Percentiles rank a stretch among this genome's conserved stretches.
phyloP scores from a whole-genome alignment of 2,113 vertebrate species.

The Etia nguti region DNA sequence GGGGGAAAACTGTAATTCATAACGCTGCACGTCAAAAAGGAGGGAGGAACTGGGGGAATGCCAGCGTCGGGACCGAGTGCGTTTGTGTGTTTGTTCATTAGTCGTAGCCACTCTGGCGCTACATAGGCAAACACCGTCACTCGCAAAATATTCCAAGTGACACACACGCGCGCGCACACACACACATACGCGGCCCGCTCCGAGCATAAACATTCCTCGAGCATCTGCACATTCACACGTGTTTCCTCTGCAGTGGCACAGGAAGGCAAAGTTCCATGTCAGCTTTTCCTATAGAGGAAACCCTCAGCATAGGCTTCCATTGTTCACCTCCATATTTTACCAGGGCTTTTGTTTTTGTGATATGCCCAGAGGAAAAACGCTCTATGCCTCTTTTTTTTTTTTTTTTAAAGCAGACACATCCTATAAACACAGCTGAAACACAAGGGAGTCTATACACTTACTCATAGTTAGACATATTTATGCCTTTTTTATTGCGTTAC shows the following conservation, averaged over 20 bases:
- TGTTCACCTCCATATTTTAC: constrained; percentile 56
- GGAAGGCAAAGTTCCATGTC: constrained; percentile 62
- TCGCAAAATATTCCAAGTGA: constrained; percentile 53
- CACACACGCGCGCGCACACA: constrained; percentile 26
- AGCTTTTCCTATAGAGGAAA: constrained; percentile 69
- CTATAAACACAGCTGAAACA: constrained; percentile 6
- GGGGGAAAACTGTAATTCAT: background rate
- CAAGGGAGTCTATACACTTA: background rate
- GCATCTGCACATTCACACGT: constrained; percentile 71
- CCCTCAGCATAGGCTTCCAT: constrained; percentile 50
- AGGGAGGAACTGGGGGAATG: background rate
- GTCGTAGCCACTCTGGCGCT: constrained; percentile 52
- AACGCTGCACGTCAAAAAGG: background rate
- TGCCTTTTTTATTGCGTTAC: background rate
- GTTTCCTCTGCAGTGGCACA: constrained; percentile 62
- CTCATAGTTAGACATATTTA: background rate
- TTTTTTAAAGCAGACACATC: background rate
- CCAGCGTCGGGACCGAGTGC: background rate
- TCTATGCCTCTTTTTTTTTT: background rate
- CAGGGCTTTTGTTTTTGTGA: constrained; percentile 55
- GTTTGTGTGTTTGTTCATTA: constrained; percentile 22
- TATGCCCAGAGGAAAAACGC: constrained; percentile 20
- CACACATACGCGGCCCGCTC: constrained; percentile 7
- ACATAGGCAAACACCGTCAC: constrained; percentile 35
- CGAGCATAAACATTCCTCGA: constrained; percentile 62